Percentiles rank a stretch among this genome's conserved stretches.
These are phyloP conservation scores for Mus spretus DNA, from an alignment of 2,797 vertebrate genomes.

Conservation along the genomic window DNA sequence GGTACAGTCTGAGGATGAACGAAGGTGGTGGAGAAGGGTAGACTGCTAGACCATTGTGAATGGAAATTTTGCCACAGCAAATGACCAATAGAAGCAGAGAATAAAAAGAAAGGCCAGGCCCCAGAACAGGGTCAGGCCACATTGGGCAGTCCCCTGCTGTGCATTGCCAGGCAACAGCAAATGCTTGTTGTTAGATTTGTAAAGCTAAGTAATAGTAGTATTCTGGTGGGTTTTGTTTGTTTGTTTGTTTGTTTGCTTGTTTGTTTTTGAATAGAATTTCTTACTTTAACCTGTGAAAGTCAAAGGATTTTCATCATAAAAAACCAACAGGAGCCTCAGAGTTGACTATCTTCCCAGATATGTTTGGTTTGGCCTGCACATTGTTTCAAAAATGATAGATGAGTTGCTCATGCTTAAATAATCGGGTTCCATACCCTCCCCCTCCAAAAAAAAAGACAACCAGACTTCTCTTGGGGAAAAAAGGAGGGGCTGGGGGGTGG, in stretches of 20 bases:
- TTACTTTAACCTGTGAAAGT: not conserved
- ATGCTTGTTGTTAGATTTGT: not conserved
- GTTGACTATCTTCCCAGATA: not conserved
- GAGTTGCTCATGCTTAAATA: not conserved
- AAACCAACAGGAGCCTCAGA: not conserved
- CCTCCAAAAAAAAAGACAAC: not conserved
- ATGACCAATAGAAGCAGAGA: not conserved
- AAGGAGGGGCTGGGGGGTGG: not conserved
- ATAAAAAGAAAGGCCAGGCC: not conserved
- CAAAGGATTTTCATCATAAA: conserved; percentile 10
- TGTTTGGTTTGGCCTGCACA: not conserved
- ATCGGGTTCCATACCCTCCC: not conserved
- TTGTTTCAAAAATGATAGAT: conserved; percentile 8
- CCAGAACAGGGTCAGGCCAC: not conserved
- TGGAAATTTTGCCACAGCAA: not conserved
- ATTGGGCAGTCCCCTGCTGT: not conserved
- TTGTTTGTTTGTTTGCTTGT: not conserved
- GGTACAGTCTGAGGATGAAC: not conserved
- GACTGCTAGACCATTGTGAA: not conserved
- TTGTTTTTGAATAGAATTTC: not conserved
- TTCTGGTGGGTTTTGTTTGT: not conserved
- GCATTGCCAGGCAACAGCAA: not conserved
- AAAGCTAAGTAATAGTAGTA: not conserved
- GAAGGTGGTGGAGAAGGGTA: not conserved
- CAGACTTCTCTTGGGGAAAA: not conserved